Evolutionary conservation across 1,140 invertebrate species (phyloP), one percentile per base, ranked within the genome.

Genomic region (Trichonephila inaurata): DNA sequence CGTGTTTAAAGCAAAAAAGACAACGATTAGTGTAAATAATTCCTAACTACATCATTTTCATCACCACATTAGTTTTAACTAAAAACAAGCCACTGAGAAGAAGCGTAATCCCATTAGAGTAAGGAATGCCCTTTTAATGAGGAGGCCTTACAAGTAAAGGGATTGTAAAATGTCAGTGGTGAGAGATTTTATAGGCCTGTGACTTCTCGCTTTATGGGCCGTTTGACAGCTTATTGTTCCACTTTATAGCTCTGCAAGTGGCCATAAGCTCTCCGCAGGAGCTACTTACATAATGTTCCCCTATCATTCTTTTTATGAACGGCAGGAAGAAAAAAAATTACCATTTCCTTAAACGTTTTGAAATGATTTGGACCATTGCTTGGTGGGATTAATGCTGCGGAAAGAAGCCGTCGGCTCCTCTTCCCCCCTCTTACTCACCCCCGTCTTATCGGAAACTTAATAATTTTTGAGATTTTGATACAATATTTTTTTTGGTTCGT

Each of bases 161-260:
- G 91, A 92, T 33, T 92, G 83, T 92, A 92, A 92, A 92, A 92
- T 87, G 83, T 92, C 91, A 72, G 91, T 19, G 66, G 44, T 92
- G 91, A 92, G 60, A 92, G 91, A 92, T 92, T 92, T 92, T 92
- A 92, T 87, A 77, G 82, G 82, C 58, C 64, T 87, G 72, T 83
- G 91, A 92, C 82, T 87, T 92, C 62, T 87, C 28, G 82, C 44
- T 92, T 92, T 92, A 92, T 92, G 91, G 91, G 64, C 91, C 91
- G 64, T 92, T 92, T 92, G 91, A 92, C 91, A 92, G 91, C 62
- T 92, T 92, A 92, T 92, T 92, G 91, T 92, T 92, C 91, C 82
- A 18, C 28, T 92, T 92, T 92, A 92, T 92, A 83, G 91, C 91
- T 92, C 87, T 92, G 64, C 82, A 92, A 92, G 91, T 92, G 91